Evolutionary conservation across 2,113 vertebrate species (phyloP), one percentile per base, ranked within the genome.

Genomic region (Pleuronectes platessa): DNA sequence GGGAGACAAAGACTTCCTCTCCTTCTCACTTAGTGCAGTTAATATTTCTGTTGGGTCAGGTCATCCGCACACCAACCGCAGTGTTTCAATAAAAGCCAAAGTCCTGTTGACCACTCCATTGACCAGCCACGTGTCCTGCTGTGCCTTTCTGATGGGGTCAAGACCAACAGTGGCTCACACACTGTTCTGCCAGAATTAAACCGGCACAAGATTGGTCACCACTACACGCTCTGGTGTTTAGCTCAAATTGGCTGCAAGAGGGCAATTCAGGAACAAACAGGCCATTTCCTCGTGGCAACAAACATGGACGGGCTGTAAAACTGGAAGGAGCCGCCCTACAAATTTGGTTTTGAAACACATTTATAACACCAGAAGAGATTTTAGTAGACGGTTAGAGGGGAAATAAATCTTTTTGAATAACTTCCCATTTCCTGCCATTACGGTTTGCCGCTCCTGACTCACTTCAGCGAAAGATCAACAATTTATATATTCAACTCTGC

Each of bases 91-190:
- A 83, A 87, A 79, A 84, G 87, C 85, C 73, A 60, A 79, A 77
- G 76, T 82, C 68, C 62, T 62, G 68, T 79, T 89, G 91, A 90
- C 85, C 89, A 86, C 78, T 86, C 42, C 78, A 76, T 78, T 91
- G 86, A 89, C 83, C 85, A 68, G 78, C 13, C 6, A 51, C 77
- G 72, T 74, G 64, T 86, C 89, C 81, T 71, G 76, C 89, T 87
- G 90, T 75, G 88, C 49, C 74, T 64, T 71, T 83, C 82, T 90
- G 88, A 92, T 92, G 89, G 80, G 92, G 92, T 93, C 90, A 74
- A 55, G 83, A 84, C 88, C 87, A 83, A 80, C 78, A 65, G 82
- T 64, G 78, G 82, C 79, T 91, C 87, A 64, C 86, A 87, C 78
- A 86, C 79, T 76, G 82, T 86, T 88, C 71, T 62, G 27, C 71